phyloP scores from a whole-genome alignment of 2,113 vertebrate genomes.

The Gymnogyps californianus region DNA sequence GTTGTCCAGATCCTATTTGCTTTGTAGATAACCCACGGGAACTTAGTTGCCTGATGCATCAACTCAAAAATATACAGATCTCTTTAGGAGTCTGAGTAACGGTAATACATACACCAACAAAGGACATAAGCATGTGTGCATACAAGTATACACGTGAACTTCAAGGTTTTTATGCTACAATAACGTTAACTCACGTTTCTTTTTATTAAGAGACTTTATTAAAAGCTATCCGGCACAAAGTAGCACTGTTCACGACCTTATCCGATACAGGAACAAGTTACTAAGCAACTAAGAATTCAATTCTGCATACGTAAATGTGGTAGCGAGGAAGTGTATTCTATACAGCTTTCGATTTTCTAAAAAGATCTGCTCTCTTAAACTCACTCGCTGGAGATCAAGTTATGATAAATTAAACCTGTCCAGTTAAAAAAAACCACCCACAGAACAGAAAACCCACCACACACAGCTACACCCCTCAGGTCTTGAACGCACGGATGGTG shows the following conservation, averaged over 20 bases:
- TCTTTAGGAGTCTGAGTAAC: neutral
- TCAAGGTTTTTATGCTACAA: neutral
- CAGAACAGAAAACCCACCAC: neutral
- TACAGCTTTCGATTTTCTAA: neutral
- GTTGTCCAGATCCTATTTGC: neutral
- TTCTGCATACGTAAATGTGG: neutral
- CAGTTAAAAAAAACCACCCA: neutral
- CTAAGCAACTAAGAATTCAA: neutral
- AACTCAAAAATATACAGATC: neutral
- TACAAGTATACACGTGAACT: rapidly evolving
- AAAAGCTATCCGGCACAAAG: neutral
- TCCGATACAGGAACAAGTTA: neutral
- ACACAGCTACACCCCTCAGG: neutral
- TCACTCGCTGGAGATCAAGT: neutral
- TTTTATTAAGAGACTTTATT: neutral
- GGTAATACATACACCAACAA: rapidly evolving
- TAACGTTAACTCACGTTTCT: rapidly evolving
- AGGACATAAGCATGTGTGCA: neutral
- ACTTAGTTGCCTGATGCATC: neutral
- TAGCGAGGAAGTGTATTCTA: neutral
- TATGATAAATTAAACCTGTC: rapidly evolving
- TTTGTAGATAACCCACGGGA: neutral
- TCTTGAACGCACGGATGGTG: rapidly evolving
- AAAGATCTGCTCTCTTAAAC: neutral
- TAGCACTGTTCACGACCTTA: neutral